phyloP scores from a whole-genome alignment of 23 tunicate genomes.

The Halocynthia aurantium region DNA sequence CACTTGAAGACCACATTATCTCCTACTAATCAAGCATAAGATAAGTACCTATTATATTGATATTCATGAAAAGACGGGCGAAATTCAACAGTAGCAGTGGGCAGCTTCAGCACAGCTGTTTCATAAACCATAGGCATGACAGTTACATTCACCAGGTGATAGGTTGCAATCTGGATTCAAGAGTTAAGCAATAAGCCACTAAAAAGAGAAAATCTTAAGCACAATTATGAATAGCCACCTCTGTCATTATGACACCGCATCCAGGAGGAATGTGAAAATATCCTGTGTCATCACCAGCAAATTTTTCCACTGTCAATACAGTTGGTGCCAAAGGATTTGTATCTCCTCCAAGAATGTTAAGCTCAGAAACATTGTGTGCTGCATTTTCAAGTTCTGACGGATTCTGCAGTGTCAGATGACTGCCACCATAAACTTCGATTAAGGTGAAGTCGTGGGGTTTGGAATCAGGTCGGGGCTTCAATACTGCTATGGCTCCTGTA shows the following conservation, averaged over 20 bases:
- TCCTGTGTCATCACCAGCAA: slow-evolving; percentile 27
- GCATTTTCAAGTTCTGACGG: background rate
- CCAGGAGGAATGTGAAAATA: slow-evolving; percentile 19
- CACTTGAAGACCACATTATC: no score
- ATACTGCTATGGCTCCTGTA: slow-evolving; percentile 17
- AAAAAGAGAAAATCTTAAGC: no score
- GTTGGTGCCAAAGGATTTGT: background rate
- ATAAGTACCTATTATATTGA: slow-evolving; percentile 6
- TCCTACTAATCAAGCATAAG: no score
- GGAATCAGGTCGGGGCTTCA: slow-evolving; percentile 2
- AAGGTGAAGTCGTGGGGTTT: slow-evolving; percentile 13
- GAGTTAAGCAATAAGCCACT: no score
- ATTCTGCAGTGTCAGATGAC: slow-evolving; percentile 14
- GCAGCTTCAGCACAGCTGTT: background rate
- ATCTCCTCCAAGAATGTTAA: no score
- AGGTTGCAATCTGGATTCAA: no score
- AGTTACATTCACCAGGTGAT: slow-evolving; percentile 9
- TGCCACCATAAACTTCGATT: slow-evolving; percentile 18
- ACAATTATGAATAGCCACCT: no score
- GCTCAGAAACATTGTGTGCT: no score
- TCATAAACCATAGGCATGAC: slow-evolving; percentile 24
- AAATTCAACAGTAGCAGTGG: slow-evolving; percentile 10
- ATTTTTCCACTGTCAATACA: background rate
- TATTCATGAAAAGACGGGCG: slow-evolving; percentile 24
- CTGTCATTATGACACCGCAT: no score